phyloP scores from a whole-genome alignment of 2,113 vertebrate species.

The Ochotona curzoniae region DNA sequence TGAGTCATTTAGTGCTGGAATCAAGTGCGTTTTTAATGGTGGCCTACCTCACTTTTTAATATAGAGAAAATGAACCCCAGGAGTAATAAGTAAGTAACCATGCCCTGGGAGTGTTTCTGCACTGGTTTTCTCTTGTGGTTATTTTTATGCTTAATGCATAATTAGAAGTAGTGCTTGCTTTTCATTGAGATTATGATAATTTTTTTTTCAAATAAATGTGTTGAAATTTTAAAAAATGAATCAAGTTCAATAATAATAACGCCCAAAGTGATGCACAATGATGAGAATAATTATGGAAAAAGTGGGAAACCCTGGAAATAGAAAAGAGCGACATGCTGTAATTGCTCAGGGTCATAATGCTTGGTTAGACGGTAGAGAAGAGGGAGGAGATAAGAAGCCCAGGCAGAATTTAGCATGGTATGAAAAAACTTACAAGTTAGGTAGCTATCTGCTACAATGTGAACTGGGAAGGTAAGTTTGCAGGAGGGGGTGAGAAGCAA shows the following conservation, averaged over 20 bases:
- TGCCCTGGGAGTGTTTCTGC: not conserved
- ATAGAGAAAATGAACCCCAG: not conserved
- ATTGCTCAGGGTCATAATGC: not conserved
- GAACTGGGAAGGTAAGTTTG: too few species aligned
- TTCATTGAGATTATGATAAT: not conserved
- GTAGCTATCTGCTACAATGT: rapidly evolving
- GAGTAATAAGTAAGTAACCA: not conserved
- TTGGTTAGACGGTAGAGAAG: not conserved
- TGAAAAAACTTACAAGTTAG: not conserved
- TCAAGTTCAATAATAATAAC: not conserved
- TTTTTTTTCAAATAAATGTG: conserved; percentile 20
- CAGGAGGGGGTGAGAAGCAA: not conserved
- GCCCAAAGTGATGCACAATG: not conserved
- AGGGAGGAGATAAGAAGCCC: not conserved
- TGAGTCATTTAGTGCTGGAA: not conserved
- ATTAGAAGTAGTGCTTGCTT: not conserved
- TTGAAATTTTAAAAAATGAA: not conserved
- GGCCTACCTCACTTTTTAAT: not conserved
- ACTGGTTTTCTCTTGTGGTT: not conserved
- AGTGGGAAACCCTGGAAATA: not conserved
- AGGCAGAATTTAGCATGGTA: not conserved
- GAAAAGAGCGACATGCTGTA: too few species aligned
- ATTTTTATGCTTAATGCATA: not conserved
- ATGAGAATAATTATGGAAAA: not conserved
- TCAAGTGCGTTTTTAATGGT: not conserved